Base-by-base conservation (phyloP, 2,888 invertebrate species). In the Poecilobothrus nobilitatus region DNA sequence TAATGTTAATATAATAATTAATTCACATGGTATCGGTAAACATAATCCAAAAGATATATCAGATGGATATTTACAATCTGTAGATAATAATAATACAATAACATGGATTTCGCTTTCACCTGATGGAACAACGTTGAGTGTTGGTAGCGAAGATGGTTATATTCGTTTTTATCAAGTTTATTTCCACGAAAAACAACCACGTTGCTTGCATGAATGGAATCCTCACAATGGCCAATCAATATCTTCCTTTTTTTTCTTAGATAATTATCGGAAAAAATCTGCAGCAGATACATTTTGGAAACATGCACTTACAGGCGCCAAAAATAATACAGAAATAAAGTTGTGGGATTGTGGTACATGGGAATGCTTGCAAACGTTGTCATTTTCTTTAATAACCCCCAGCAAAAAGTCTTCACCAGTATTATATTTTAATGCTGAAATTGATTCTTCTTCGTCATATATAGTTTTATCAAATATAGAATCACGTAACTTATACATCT, bases 321-420 rank as follows among this genome's bases (percentile, higher is more conserved):
- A 91, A 72, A 88, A 92, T 79, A 97, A 97, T 82, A 89, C 92
- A 0, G 92, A 93, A 76, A 84, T 97, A 68, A 97, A 96, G 82
- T 84, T 91, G 66, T 97, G 97, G 96, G 94, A 94, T 9, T 97
- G 97, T 81, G 94, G 96, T 78, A 87, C 92, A 0, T 98, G 98
- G 98, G 86, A 87, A 66, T 97, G 97, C 77, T 83, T 97, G n/a
- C 97, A 95, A 80, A 94, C 90, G 0, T 87, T 95, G 61, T 86
- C 85, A 41, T 91, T 94, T 76, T 20, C 20, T 18, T 34, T 9
- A 1, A 37, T 34, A 6, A 27, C 27, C 0, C 81, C 85, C 2
- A 72, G 71, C 27, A 72, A 73, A 65, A 73, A 73, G 64, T 53
- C 53, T 12, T 78, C 82, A 21, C 81, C 84, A 0, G 77, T 76